A percentile compares a stretch with the other conserved stretches of the same genome.
These are phyloP conservation scores for Garra rufa DNA, from an alignment of 2,113 vertebrate species.

Conservation along the genomic window DNA sequence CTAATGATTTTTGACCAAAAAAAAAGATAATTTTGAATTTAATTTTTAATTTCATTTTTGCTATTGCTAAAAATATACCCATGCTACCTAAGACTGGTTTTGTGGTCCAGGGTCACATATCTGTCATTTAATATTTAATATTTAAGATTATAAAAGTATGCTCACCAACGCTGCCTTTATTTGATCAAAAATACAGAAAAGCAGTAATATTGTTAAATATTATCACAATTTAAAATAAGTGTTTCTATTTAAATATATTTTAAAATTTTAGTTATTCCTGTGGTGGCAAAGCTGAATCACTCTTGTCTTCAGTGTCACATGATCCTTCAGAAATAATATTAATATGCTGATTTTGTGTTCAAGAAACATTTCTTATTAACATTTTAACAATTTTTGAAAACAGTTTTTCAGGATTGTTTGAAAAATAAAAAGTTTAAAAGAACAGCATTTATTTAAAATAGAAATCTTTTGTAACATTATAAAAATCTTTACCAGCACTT, in stretches of 20 bases:
- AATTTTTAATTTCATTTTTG: no score
- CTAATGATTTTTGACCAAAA: no score
- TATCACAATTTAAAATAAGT: neutral
- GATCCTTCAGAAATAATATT: neutral
- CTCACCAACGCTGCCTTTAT: neutral
- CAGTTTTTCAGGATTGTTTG: neutral
- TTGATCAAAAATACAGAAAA: neutral
- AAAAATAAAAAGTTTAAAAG: neutral
- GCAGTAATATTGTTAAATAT: neutral
- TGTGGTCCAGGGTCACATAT: no score
- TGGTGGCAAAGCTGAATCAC: neutral
- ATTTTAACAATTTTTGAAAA: neutral
- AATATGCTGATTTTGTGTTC: neutral
- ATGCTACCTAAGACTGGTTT: no score
- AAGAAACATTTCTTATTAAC: neutral
- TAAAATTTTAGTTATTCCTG: no score
- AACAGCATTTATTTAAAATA: neutral
- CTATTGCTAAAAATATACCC: no score
- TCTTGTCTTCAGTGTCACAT: neutral
- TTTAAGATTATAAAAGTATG: no score
- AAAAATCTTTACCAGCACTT: neutral
- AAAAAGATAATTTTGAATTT: no score
- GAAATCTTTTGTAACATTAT: neutral
- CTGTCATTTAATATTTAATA: no score
- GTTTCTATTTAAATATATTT: neutral